Evolutionary conservation across 2,888 invertebrate species (phyloP), one percentile per base, ranked within the genome.

Genomic region (Apomyelois bistriatella): DNA sequence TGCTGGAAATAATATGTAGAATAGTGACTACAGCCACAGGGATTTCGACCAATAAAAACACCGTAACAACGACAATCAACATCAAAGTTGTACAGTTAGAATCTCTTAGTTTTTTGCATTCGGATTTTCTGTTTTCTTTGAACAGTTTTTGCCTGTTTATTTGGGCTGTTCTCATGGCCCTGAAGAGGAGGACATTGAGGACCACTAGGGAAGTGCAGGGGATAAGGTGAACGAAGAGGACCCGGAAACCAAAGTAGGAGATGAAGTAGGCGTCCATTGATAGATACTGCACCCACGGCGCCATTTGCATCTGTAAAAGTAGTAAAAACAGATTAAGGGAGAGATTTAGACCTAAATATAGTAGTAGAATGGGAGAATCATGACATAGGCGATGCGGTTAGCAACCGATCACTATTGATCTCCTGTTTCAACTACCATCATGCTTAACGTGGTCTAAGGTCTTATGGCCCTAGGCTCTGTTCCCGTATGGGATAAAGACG

Each of bases 201-300:
- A 97, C 94, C 0, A 98, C 97, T 40, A 99, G 91, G 1, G 96
- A 93, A 8, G 96, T 93, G 88, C 98, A 98, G 0, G 98, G 98
- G 54, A 97, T 91, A 59, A 97, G 89, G 76, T 98, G 97, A n/a
- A 98, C 97, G 82, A 97, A 97, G 6, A 98, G 84, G 9, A 98
- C 96, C 10, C 98, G 92, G 79, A 97, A 98, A 72, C 95, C 93
- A 86, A 92, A 96, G 82, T 96, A 97, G 8, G 93, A 91, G 55
- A 95, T 94, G 87, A 94, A 98, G 86, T 97, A 98, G 5, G 94
- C 86, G 77, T 96, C 93, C 58, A 93, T 87, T 0, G 94, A 93
- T 17, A 96, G 75, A 58, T 92, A 90, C 10, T 92, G 82, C 37
- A 97, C 94, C 96, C 96, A 96, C 4, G 91, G 76, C 1, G 96